Conservation (phyloP, 2,888 invertebrate genomes). For the Lithosia quadra region DNA sequence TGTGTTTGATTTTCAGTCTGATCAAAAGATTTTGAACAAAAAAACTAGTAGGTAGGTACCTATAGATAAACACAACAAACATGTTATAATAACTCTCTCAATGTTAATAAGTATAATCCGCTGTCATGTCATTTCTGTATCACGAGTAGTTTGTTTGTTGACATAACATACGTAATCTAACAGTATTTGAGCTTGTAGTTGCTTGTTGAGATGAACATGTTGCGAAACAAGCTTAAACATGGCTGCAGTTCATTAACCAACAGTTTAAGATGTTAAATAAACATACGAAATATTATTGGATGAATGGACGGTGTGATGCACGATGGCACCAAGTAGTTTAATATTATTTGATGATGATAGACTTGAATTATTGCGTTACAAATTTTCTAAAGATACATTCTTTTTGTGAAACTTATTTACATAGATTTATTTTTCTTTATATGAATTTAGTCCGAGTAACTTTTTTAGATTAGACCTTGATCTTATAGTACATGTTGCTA, state of each 20-base stretch:
- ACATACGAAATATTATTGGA: conserved; percentile 84
- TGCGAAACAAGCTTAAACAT: conserved; percentile 69
- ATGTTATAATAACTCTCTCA: background rate
- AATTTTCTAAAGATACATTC: background rate
- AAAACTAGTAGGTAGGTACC: too few relatives aligned
- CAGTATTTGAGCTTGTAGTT: conserved; percentile 27
- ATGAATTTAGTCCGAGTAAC: too few relatives aligned
- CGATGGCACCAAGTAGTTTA: conserved; percentile 20
- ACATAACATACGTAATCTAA: conserved; percentile 24
- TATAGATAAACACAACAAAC: background rate
- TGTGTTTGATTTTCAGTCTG: too few relatives aligned
- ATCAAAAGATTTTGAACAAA: too few relatives aligned
- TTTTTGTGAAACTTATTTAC: too few relatives aligned
- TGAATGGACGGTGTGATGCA: conserved; percentile 71
- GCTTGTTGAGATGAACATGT: conserved; percentile 67
- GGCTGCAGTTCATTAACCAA: conserved; percentile 79
- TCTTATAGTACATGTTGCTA: too few relatives aligned
- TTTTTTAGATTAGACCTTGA: too few relatives aligned
- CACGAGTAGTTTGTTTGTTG: conserved; percentile 3
- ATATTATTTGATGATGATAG: background rate
- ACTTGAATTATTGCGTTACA: too few relatives aligned
- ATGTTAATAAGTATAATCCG: background rate
- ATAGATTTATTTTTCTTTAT: too few relatives aligned
- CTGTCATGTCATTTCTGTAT: conserved; percentile 8
- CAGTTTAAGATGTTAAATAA: conserved; percentile 86